Conservation (phyloP, 2,797 vertebrate genomes). For the Yasuhikotakia modesta region DNA sequence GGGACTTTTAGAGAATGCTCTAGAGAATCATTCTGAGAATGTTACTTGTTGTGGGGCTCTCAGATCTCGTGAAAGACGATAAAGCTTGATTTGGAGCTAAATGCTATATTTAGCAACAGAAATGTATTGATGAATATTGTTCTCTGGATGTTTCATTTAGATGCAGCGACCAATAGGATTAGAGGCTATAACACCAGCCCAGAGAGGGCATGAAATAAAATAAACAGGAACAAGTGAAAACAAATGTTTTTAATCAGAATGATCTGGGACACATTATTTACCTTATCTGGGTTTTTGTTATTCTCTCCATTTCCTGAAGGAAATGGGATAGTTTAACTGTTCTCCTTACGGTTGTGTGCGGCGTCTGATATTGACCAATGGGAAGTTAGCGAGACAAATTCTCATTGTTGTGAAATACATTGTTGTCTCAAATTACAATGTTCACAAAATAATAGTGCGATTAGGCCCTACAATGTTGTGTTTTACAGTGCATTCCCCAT, state of each 20-base stretch:
- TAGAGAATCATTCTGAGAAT: too few relatives aligned
- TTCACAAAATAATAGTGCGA: too few relatives aligned
- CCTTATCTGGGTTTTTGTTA: slow-evolving; percentile 11
- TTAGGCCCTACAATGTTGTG: too few relatives aligned
- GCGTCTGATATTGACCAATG: background rate
- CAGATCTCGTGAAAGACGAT: slow-evolving; percentile 66
- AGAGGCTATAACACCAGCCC: slow-evolving; percentile 14
- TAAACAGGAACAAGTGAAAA: slow-evolving; percentile 28
- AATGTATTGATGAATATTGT: slow-evolving; percentile 56
- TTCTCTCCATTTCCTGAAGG: slow-evolving; percentile 18
- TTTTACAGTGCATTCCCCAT: too few relatives aligned
- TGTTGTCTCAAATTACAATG: too few relatives aligned
- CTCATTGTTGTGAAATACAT: too few relatives aligned
- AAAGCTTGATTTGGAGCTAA: slow-evolving; percentile 62
- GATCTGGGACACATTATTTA: background rate
- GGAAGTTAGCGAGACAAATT: background rate
- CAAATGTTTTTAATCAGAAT: slow-evolving; percentile 30
- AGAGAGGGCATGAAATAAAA: background rate
- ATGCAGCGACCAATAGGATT: slow-evolving; percentile 41
- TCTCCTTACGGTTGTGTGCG: background rate
- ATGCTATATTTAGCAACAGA: slow-evolving; percentile 66
- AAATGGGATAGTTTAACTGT: slow-evolving; percentile 7
- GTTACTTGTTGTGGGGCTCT: slow-evolving; percentile 17
- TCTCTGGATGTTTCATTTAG: slow-evolving; percentile 57
- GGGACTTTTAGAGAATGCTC: too few relatives aligned